Evolutionary conservation across 1,140 invertebrate genomes (phyloP), one percentile per base, ranked within the genome.

Genomic region (Metaphire vulgaris): DNA sequence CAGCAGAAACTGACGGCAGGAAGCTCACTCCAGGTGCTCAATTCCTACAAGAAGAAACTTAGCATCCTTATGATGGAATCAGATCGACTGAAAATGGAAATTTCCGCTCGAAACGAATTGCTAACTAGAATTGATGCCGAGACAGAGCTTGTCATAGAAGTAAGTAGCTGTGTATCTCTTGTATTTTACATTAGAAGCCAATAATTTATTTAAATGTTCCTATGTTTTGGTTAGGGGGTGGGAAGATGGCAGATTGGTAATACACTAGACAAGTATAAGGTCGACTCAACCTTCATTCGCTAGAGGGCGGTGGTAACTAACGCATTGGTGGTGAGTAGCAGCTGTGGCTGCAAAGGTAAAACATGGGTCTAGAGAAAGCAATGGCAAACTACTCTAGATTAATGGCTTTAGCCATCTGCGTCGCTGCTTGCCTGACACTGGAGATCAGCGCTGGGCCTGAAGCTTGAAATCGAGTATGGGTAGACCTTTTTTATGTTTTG

Each of bases 41-140:
- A 86, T 74, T 78, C 81, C 14, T 83, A 84, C 76, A 85, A 85
- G 85, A 85, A 85, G 83, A 85, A 85, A 72, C 80, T 86, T 12
- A 79, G 81, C 30, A 83, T 81, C 33, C 69, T 85, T n/a, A 84
- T 81, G 33, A 81, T 82, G 78, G 84, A 86, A 72, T 85, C 84
- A 29, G 82, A 83, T 65, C 76, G 82, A 72, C 77, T 86, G 56
- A 81, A 84, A 69, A 79, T 81, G 66, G 85, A 86, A 77, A 85
- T 85, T 26, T 72, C 77, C 28, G 80, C 81, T 0, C 78, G 84
- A 73, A 81, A 85, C 77, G 84, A 86, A 29, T 77, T 85, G n/a
- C 76, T 82, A 1, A 74, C 80, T 14, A 81, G 81, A 74, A 85
- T 86, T 74, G 82, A 85, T 79, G 77, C 80, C 15, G 85, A 86